A percentile compares a stretch with the other conserved stretches of the same genome.
Evolutionary conservation across 1,140 invertebrate genomes (phyloP).

Genomic region (Bombus pascuorum): DNA sequence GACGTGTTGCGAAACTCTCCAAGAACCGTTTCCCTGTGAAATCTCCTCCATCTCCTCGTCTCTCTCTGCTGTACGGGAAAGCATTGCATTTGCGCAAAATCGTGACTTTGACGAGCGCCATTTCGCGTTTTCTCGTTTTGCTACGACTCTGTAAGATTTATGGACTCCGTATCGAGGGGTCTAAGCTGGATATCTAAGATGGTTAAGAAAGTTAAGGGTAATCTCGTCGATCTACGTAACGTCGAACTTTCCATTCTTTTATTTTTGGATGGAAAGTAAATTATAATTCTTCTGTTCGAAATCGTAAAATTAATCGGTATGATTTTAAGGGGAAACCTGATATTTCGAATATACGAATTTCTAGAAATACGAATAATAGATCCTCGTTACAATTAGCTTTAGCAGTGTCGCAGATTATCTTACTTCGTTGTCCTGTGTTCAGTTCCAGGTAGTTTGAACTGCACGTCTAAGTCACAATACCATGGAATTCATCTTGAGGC

Average conservation of each 20-base stretch:
- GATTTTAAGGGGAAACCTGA: too few relatives aligned
- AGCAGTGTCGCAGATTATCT: slow-evolving; percentile 23
- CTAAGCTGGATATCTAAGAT: neutral
- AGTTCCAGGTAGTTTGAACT: slow-evolving; percentile 24
- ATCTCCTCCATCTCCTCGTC: neutral
- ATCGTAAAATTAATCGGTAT: too few relatives aligned
- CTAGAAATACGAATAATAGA: neutral
- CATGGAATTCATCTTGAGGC: slow-evolving; percentile 48
- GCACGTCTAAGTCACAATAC: slow-evolving; percentile 40
- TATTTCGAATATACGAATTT: slow-evolving; percentile 7
- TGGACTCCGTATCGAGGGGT: neutral
- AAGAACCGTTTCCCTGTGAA: neutral
- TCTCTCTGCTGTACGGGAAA: neutral
- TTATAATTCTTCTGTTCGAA: too few relatives aligned
- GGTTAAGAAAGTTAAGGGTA: too few relatives aligned
- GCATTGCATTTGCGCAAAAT: slow-evolving; percentile 19
- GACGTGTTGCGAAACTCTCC: slow-evolving; percentile 7
- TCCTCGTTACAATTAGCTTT: neutral
- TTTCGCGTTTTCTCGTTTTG: neutral
- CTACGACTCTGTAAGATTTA: neutral
- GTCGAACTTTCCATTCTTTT: too few relatives aligned
- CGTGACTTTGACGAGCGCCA: neutral
- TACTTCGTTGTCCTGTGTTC: slow-evolving; percentile 44
- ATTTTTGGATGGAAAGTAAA: too few relatives aligned
- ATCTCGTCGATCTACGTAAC: neutral